Conservation (phyloP, 1,140 invertebrate genomes). For the Homalodisca vitripennis region DNA sequence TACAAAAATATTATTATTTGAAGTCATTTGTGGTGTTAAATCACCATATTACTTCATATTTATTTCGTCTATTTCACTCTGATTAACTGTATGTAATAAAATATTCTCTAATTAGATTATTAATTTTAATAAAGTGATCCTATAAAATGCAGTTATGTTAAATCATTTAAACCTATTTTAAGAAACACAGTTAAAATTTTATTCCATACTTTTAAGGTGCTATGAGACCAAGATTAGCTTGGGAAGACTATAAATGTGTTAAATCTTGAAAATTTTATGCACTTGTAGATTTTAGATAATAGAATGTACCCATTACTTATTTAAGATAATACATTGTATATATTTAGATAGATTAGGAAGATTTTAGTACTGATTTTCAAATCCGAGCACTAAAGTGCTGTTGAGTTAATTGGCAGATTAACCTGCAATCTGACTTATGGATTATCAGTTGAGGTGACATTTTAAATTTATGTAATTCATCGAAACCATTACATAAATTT, state of each 20-base stretch:
- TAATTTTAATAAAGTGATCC: too few relatives aligned
- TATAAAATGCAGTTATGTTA: too few relatives aligned
- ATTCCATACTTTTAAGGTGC: conserved; percentile 14
- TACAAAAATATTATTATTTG: too few relatives aligned
- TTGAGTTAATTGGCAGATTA: background rate
- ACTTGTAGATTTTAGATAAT: conserved; percentile 18
- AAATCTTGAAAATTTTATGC: conserved; percentile 29
- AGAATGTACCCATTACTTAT: conserved; percentile 5
- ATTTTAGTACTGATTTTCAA: background rate
- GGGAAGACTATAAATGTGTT: conserved; percentile 15
- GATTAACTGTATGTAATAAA: too few relatives aligned
- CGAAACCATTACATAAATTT: too few relatives aligned
- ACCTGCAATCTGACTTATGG: background rate
- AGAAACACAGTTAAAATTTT: background rate
- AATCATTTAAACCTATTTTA: background rate
- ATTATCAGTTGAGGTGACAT: background rate
- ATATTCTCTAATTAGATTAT: too few relatives aligned
- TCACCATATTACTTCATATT: too few relatives aligned
- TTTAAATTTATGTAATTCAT: background rate
- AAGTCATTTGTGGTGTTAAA: too few relatives aligned
- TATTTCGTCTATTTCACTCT: too few relatives aligned
- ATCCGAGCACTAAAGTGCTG: background rate
- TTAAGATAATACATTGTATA: background rate
- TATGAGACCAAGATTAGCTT: conserved; percentile 29
- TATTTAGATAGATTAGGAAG: background rate